These are phyloP conservation scores for human DNA, from an alignment of 2,113 vertebrate species.

Conservation along the genomic window GRCh38 chr16:76957501-76958000, in stretches of 20 bases:
- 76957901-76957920: neutral
- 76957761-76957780: accelerated
- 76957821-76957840: neutral
- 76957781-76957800: neutral
- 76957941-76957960: neutral
- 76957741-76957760: neutral
- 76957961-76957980: neutral
- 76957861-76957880: neutral
- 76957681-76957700: neutral
- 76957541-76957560: neutral
- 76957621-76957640: neutral
- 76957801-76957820: neutral
- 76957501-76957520: neutral
- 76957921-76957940: neutral
- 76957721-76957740: neutral
- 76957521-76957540: neutral
- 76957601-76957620: neutral
- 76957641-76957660: neutral
- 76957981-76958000: no score
- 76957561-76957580: neutral
- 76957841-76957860: neutral
- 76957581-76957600: neutral
- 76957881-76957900: no score
- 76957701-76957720: neutral
- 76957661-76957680: neutral